phyloP scores from a whole-genome alignment of 2,888 invertebrate species.

The Dexiosoma caninum region DNA sequence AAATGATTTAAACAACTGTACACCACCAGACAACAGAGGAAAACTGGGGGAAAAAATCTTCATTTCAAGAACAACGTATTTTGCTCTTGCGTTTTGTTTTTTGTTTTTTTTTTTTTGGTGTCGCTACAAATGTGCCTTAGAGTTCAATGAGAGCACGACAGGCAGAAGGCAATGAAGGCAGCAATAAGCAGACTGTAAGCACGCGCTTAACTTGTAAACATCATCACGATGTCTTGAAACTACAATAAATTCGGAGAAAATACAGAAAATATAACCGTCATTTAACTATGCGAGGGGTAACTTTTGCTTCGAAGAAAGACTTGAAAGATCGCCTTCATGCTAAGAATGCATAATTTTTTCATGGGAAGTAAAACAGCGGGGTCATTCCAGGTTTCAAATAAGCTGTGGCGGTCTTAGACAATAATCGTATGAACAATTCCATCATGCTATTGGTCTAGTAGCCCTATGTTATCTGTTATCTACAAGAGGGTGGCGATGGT shows the following conservation, averaged over 20 bases:
- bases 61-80: slow-evolving; percentile 51
- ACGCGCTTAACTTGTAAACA: slow-evolving; percentile 63
- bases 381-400: too few species aligned
- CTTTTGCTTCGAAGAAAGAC: background rate
- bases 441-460: too few species aligned
- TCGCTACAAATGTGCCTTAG: slow-evolving; percentile 56
- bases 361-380: too few species aligned
- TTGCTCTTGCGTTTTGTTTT: slow-evolving; percentile 1
- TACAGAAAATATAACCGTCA: slow-evolving; percentile 1
- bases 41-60: slow-evolving; percentile 8
- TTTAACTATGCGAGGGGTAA: background rate
- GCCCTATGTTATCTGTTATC: too few species aligned
- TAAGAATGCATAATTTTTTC: too few species aligned
- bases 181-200: slow-evolving; percentile 57
- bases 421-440: too few species aligned
- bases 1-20: slow-evolving; percentile 53
- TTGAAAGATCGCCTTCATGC: too few species aligned
- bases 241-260: background rate
- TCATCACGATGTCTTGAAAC: slow-evolving; percentile 58
- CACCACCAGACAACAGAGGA: background rate
- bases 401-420: too few species aligned
- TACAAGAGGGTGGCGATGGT: too few species aligned
- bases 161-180: slow-evolving; percentile 46
- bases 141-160: slow-evolving; percentile 62
- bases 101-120: too few species aligned